Percentiles rank a stretch among this genome's conserved stretches.
These are phyloP conservation scores for Synergus laeviventris DNA, from an alignment of 2,888 invertebrate species.

Conservation along the genomic window DNA sequence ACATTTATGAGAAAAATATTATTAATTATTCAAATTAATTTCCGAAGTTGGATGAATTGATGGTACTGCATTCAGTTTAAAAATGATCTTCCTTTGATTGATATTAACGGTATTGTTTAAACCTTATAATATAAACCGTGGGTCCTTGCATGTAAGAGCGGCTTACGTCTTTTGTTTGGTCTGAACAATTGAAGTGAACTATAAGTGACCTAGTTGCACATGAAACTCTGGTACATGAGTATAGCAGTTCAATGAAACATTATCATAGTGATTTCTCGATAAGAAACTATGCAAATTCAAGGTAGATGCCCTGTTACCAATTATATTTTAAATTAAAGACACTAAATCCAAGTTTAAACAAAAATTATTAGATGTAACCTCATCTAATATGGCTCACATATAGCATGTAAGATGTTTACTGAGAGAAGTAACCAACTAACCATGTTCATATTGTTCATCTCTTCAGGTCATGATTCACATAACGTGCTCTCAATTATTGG, in stretches of 20 bases:
- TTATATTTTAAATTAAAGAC: too few species aligned
- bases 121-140: not conserved
- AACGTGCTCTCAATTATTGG: conserved; percentile 13
- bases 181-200: conserved; percentile 3
- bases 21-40: not conserved
- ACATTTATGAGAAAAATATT: not conserved
- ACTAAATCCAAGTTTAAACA: not conserved
- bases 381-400: not conserved
- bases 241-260: conserved; percentile 13
- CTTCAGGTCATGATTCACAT: conserved; percentile 10
- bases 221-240: not conserved
- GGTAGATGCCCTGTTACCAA: not conserved
- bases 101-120: not conserved
- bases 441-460: not conserved
- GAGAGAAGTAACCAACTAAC: not conserved
- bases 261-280: not conserved
- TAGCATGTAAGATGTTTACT: conserved; percentile 1
- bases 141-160: not conserved
- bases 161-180: conserved; percentile 2
- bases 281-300: not conserved
- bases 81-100: not conserved
- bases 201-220: conserved; percentile 9
- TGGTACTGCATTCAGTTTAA: not conserved
- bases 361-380: not conserved
- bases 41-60: not conserved